Evolutionary conservation across 1,140 invertebrate species (phyloP), one percentile per base, ranked within the genome.

Genomic region (Drosophila sucinea): DNA sequence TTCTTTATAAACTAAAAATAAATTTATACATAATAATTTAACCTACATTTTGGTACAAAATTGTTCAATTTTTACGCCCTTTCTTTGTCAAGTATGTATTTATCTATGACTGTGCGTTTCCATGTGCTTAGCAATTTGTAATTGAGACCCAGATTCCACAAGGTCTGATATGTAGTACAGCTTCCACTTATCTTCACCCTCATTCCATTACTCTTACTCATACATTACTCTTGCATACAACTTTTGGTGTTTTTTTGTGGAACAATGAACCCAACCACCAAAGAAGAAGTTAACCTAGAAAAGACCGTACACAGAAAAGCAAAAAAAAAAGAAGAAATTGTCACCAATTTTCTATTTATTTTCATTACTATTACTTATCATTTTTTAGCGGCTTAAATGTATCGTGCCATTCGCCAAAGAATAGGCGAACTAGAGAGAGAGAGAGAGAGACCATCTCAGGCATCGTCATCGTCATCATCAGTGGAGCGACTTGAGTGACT

Each of bases 231-330:
- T 54, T 29, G 40, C 11, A 3, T 17, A 17, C 11, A 17, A 6
- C 6, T 44, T 47, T 23, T 38, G 35, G 35, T 8, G 11, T 17
- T 10, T 76, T 60, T 66, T 44, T 68, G 73, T 64, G 54, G 69
- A 38, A 44, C 67, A 74, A 64, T 32, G 69, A 58, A 58, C 56
- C 32, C 56, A 58, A 30, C 32, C 8, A 58, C 17, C 56, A 61
- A 38, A 61, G 40, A 8, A 27, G 32, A 41, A 61, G 38, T 61
- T 61, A 61, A 61, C 60, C 40, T 25, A 58, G 56, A 25, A 35
- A 55, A 55, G 27, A 55, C 4, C 11, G 7, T 55, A 27, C 3
- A 8, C 27, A 55, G 10, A 55, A 30, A 29, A 30, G 23, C n/a
- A 51, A 51, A 51, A 51, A 25, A 11, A 32, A 32, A 32, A 32